Evolutionary conservation across 2,113 vertebrate genomes (phyloP).

Genomic region (Ellobius talpinus): DNA sequence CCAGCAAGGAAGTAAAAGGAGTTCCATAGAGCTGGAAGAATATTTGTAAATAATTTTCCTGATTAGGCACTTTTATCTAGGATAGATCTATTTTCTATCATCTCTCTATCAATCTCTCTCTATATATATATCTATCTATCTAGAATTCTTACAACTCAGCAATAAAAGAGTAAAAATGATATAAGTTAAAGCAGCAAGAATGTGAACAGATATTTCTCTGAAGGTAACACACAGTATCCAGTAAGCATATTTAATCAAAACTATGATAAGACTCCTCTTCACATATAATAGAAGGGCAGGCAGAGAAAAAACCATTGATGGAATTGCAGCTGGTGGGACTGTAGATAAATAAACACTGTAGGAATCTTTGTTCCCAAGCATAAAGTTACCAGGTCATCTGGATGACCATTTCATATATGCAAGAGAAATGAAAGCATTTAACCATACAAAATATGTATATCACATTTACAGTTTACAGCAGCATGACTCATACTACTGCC

Average conservation of each 20-base stretch:
- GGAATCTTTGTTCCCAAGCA: background rate
- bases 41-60: slow-evolving; percentile 8
- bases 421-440: background rate
- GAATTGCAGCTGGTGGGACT: background rate
- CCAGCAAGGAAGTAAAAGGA: background rate
- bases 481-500: background rate
- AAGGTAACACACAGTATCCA: background rate
- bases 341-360: background rate
- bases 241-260: background rate
- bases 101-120: background rate
- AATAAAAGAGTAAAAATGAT: background rate
- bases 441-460: background rate
- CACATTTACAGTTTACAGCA: background rate
- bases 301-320: background rate
- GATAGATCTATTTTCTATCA: background rate
- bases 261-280: background rate
- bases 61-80: background rate
- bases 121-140: background rate
- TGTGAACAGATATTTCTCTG: background rate
- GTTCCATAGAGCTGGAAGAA: background rate
- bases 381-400: background rate
- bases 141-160: background rate
- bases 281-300: background rate
- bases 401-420: background rate
- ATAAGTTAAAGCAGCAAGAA: background rate